Percentiles rank a stretch among this genome's conserved stretches.
These are phyloP conservation scores for Falco naumanni DNA, from an alignment of 2,797 vertebrate species.

Conservation along the genomic window DNA sequence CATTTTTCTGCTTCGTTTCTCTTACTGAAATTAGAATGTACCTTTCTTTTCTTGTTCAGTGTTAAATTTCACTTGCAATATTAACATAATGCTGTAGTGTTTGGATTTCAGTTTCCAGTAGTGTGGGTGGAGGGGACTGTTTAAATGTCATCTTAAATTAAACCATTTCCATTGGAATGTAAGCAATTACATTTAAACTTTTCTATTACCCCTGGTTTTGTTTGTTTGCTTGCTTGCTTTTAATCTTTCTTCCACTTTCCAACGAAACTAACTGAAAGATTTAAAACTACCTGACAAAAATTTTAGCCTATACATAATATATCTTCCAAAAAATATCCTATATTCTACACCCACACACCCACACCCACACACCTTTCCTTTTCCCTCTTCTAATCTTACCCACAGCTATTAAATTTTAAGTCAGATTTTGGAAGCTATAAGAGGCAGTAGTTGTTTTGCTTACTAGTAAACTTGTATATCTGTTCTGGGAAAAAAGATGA, in stretches of 20 bases:
- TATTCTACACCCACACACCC: too few species aligned
- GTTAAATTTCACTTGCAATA: neutral
- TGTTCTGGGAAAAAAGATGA: neutral
- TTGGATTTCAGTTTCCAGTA: neutral
- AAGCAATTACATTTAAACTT: neutral
- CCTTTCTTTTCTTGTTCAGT: neutral
- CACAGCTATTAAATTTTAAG: neutral
- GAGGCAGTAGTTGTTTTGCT: neutral
- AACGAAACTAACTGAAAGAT: neutral
- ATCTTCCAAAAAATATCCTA: neutral
- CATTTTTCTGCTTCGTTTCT: neutral
- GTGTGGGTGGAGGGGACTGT: neutral
- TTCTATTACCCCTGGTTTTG: neutral
- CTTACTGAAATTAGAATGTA: neutral
- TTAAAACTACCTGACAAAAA: neutral
- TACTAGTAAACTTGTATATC: neutral
- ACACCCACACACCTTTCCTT: too few species aligned
- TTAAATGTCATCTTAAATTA: constrained; percentile 19
- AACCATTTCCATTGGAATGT: neutral
- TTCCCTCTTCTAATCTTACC: neutral
- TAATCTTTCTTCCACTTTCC: neutral
- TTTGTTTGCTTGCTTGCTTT: neutral
- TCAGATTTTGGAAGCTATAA: neutral
- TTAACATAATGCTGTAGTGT: neutral
- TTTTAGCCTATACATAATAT: neutral